Evolutionary conservation across 2,797 vertebrate genomes (phyloP).

Genomic region (Scomberomorus guttatus): DNA sequence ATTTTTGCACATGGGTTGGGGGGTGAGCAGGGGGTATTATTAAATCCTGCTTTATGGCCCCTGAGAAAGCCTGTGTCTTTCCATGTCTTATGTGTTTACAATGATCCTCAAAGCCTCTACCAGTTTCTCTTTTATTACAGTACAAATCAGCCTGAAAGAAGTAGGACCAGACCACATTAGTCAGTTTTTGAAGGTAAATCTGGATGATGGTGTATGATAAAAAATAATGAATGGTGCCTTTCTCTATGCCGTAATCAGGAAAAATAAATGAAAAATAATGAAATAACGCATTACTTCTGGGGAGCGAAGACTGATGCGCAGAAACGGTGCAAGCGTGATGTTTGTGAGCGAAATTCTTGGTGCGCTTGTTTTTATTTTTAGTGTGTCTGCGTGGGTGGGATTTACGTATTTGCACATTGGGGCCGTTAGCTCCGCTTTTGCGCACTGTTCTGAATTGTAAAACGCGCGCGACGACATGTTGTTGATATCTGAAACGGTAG

Average conservation of each 20-base stretch:
- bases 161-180: background rate
- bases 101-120: background rate
- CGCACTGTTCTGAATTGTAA: accelerated
- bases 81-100: background rate
- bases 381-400: constrained; percentile 12
- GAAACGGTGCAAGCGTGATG: background rate
- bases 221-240: background rate
- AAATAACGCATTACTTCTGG: background rate
- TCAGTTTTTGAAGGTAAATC: background rate
- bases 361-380: constrained; percentile 1
- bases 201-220: background rate
- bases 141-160: background rate
- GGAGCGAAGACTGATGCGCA: background rate
- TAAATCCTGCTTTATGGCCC: constrained; percentile 42
- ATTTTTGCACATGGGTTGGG: constrained; percentile 31
- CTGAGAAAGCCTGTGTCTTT: background rate
- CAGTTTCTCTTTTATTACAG: background rate
- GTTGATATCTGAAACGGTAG: constrained; percentile 45
- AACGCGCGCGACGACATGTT: constrained; percentile 12
- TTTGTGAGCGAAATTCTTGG: background rate
- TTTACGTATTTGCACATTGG: accelerated
- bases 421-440: constrained; percentile 19
- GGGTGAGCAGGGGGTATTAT: constrained; percentile 4
- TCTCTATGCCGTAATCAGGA: background rate
- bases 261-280: background rate